Evolutionary conservation across 2,888 invertebrate species (phyloP).

Genomic region (Drosophila koepferae): DNA sequence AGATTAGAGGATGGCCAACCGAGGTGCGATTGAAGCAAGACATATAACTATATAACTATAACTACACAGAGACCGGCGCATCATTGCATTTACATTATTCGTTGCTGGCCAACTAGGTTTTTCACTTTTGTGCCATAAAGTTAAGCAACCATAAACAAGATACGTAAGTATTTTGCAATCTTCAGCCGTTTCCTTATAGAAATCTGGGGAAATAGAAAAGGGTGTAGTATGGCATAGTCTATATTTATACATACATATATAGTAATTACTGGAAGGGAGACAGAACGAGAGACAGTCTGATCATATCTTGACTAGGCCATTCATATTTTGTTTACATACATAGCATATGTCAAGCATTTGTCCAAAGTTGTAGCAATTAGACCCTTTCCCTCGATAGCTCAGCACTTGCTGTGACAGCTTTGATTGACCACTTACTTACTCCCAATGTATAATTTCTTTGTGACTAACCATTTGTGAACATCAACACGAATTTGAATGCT

Average conservation of each 20-base stretch:
- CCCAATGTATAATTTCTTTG: slow-evolving; percentile 30
- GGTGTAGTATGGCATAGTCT: not conserved
- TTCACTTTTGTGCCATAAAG: slow-evolving; percentile 59
- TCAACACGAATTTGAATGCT: slow-evolving; percentile 21
- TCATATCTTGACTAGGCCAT: not conserved
- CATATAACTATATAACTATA: slow-evolving; percentile 31
- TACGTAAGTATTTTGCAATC: slow-evolving; percentile 20
- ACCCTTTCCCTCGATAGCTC: slow-evolving; percentile 4
- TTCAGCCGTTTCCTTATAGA: not conserved
- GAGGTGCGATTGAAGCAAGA: slow-evolving; percentile 28
- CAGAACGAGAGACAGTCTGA: not conserved
- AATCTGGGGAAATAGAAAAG: not conserved
- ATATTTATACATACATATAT: not conserved
- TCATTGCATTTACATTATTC: slow-evolving; percentile 51
- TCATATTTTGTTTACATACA: not conserved
- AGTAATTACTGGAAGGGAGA: not conserved
- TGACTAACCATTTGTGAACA: slow-evolving; percentile 7
- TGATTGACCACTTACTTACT: slow-evolving; percentile 34
- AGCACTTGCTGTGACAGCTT: slow-evolving; percentile 21
- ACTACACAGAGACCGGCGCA: slow-evolving; percentile 58
- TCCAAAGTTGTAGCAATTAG: slow-evolving; percentile 1
- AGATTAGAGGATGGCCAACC: slow-evolving; percentile 14
- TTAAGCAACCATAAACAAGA: slow-evolving; percentile 72
- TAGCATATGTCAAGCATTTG: not conserved
- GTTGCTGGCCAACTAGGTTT: slow-evolving; percentile 20